Base-by-base conservation (phyloP, 1,140 invertebrate genomes). In the Formica selysi region DNA sequence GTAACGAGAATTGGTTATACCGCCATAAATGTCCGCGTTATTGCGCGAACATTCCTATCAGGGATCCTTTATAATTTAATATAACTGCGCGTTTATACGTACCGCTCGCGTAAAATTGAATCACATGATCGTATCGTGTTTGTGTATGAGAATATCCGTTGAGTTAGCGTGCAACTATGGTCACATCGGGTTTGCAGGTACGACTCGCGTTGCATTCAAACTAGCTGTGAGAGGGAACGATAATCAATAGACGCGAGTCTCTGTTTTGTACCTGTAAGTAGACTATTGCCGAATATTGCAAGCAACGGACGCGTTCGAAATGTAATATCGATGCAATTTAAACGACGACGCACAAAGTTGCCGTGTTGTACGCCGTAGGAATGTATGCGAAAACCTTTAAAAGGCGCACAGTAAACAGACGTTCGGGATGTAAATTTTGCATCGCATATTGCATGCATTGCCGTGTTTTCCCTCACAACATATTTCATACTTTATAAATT, bases 401-500 rank as follows among this genome's bases (percentile, higher is more conserved):
- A 83, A 71, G 68, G 68, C 68, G 68, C 79, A 83, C 79, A 3
- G 79, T 83, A 83, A 83, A 83, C 79, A 83, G 79, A 83, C 79
- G 68, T 83, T 73, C 79, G 79, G 67, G 68, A 83, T 83, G 79
- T 83, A 83, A 83, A 83, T 83, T 83, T 83, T 22, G 79, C 54
- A 83, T 83, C 79, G 68, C 68, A 83, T 83, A 83, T 83, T 83
- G 79, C 79, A 83, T 83, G 79, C 68, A 83, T 74, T 71, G 68
- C 41, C 79, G 68, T 83, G 79, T 83, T 83, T 83, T 83, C 57
- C 79, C 79, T 83, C 79, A 74, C 79, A 83, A 83, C 79, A 74
- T 83, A 83, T 83, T 83, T 83, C 79, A 83, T 83, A 83, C 79
- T 74, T 83, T 83, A 83, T 83, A 83, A 83, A 83, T 83, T 83